Conservation (phyloP, 2,797 vertebrate genomes). For the Sebastes itinus region DNA sequence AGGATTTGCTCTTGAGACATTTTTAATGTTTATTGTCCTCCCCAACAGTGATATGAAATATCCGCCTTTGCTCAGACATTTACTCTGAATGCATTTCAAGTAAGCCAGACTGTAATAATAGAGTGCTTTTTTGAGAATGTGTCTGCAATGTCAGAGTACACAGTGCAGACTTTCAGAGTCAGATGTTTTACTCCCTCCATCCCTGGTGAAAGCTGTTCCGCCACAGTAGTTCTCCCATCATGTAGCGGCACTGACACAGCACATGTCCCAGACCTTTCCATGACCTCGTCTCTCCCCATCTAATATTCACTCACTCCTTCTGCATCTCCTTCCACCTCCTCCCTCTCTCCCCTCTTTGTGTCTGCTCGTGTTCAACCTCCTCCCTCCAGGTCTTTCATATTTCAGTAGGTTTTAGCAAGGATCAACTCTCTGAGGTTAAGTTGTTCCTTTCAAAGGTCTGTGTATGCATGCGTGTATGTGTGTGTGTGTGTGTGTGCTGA, state of each 20-base stretch:
- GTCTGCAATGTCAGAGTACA: neutral
- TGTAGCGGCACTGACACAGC: slow-evolving; percentile 61
- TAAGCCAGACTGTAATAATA: neutral
- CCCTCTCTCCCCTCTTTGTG: slow-evolving; percentile 35
- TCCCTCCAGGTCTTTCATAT: slow-evolving; percentile 67
- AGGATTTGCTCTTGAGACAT: neutral
- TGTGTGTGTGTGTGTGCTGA: slow-evolving; percentile 8
- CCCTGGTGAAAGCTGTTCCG: neutral
- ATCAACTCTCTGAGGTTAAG: slow-evolving; percentile 77
- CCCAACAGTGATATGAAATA: neutral
- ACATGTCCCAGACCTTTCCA: slow-evolving; percentile 65
- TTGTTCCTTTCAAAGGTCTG: slow-evolving; percentile 40
- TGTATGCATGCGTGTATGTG: neutral
- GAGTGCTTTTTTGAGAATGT: neutral
- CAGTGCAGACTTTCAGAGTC: neutral
- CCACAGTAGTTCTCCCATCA: slow-evolving; percentile 7
- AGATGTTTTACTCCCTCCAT: neutral
- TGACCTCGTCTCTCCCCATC: slow-evolving; percentile 59
- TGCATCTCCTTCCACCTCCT: slow-evolving; percentile 20
- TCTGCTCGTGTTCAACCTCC: slow-evolving; percentile 36
- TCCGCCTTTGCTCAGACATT: neutral
- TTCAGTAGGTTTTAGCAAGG: slow-evolving; percentile 76
- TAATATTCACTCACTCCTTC: slow-evolving; percentile 63
- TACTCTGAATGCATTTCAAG: neutral
- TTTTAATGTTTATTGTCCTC: too few species aligned